Base-by-base conservation (phyloP, 2,797 vertebrate species). In the Rhodeus uyekii region DNA sequence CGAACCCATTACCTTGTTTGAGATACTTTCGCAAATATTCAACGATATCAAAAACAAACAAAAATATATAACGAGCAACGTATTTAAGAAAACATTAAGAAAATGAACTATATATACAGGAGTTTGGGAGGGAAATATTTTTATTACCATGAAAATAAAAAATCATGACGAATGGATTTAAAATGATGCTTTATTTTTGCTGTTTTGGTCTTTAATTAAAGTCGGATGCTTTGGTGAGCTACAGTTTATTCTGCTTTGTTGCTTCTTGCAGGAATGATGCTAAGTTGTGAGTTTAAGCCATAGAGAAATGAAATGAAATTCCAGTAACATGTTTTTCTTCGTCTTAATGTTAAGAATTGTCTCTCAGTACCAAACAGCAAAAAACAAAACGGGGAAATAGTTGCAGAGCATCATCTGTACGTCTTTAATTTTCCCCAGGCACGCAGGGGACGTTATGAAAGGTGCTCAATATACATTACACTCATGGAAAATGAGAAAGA, bases 361-460 rank as follows among this genome's bases (percentile, higher is more conserved):
- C 79, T 80, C 38, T 82, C 72, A 78, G 80, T 65, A 74, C 38
- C 74, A 85, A 67, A 83, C 34, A 79, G 63, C 76, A 68, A 29
- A 74, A 67, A 44, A 75, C 64, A 74, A 27, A 44, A 58, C 42
- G 65, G 58, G 82, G 82, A 86, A 88, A 87, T 85, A 42, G 48
- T 78, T 84, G 75, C 71, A 64, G 58, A 50, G 74, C 34, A 80
- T 81, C 81, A 29, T 85, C 61, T 79, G 16, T 63, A 61, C 76
- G 73, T 67, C 61, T 74, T 83, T 86, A 88, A 87, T 86, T 81
- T 75, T 78, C 85, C 73, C 16, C 24, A 84, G 76, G 85, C 60
- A 71, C 81, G 55, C 27, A 3, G 39, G 69, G 73, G 58, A 77
- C 53, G 75, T 39, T 64, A 53, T 78, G 61, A 78, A 78, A 78